Base-by-base conservation (phyloP, 2,113 vertebrate genomes). In the Dendrocopos noguchii region DNA sequence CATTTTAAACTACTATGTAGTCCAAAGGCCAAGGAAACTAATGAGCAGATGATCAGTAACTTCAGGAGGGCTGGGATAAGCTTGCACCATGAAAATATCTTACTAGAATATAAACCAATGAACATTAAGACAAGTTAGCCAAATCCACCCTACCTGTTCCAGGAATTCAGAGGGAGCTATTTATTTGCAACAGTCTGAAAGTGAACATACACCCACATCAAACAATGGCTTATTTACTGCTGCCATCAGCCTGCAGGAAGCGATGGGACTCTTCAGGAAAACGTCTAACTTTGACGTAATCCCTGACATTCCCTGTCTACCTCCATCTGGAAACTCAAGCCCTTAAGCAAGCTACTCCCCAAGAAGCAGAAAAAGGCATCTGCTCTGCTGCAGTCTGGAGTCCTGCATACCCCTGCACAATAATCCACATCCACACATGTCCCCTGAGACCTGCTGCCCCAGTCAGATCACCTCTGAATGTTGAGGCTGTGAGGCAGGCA, bases 291-390 rank as follows among this genome's bases (percentile, higher is more conserved):
- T 88, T 67, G n/a, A 53, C 1, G 3, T 80, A 77, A 84, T 50
- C 53, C 80, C 84, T 47, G 42, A 56, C 17, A 36, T 80, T 86
- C 59, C 33, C 22, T 59, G 66, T 59, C 59, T 25, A 61, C 22
- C 46, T 84, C 61, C 80, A 90, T 46, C 70, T 92, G 78, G 70
- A 94, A 94, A n/a, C 24, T 46, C 42, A 59, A 91, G 34, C 52
- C 70, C 78, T 84, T 52, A 63, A 84, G 56, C 52, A 78, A 87
- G 61, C 27, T 88, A 5, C 7, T 71, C 47, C 47, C 42, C 0
- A 0, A 61, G 74, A 74, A 67, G 70, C 42, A 78, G 73, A 74
- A 75, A 0, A 7, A 86, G n/a, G 46, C 73, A 67, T n/a, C n/a
- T 84, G 46, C 27, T 78, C 21, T 78, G 42, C 12, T 0, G 4